Percentiles rank a stretch among this genome's conserved stretches.
Evolutionary conservation across 2,797 vertebrate genomes (phyloP).

Genomic region (Gymnothorax javanicus): DNA sequence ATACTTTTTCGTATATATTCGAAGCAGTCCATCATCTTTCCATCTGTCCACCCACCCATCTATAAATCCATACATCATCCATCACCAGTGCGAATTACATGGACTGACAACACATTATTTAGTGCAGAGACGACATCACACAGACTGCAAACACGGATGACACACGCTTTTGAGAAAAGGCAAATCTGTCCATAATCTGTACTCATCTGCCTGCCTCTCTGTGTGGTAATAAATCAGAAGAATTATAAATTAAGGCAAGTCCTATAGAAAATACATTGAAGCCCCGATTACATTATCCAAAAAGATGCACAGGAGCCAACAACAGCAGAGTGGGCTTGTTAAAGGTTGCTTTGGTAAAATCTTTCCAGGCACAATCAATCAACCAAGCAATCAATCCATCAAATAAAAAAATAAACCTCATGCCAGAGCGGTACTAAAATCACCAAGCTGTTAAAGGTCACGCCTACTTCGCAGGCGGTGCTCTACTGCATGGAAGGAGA

Average conservation of each 20-base stretch:
- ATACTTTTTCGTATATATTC: background rate
- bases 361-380: background rate
- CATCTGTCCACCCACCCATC: background rate
- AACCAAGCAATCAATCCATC: background rate
- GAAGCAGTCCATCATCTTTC: too few species aligned
- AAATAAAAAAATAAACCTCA: background rate
- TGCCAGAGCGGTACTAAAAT: background rate
- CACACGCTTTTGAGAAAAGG: background rate
- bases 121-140: background rate
- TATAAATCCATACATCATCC: background rate
- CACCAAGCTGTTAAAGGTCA: background rate
- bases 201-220: background rate
- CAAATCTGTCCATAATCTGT: background rate
- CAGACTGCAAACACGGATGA: background rate
- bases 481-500: background rate
- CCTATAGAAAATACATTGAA: background rate
- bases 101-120: background rate
- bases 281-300: background rate
- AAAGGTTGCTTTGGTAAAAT: background rate
- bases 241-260: background rate
- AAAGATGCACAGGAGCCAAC: background rate
- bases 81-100: background rate
- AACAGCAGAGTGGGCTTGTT: background rate
- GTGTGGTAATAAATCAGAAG: background rate
- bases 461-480: background rate